phyloP scores from a whole-genome alignment of 2,888 invertebrate genomes.

The Chalcosyrphus nemorum region DNA sequence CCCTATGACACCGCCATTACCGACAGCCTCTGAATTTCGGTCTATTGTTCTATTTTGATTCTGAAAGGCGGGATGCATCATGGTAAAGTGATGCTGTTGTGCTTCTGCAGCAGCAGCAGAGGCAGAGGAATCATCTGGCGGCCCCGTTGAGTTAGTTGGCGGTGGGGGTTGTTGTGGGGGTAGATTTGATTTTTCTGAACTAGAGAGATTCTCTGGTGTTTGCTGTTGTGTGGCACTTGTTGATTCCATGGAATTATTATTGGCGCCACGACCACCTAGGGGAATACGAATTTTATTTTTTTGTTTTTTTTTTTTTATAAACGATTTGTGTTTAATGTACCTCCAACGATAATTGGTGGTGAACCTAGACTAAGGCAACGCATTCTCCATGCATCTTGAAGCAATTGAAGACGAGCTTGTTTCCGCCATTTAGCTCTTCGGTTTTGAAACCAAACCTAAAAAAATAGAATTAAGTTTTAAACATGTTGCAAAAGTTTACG shows the following conservation, averaged over 20 bases:
- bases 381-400: constrained; percentile 96
- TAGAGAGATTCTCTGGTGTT: constrained; percentile 79
- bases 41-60: constrained; percentile 75
- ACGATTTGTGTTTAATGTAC: constrained; percentile 64
- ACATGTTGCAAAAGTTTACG: no score
- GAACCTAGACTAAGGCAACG: constrained; percentile 89
- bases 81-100: constrained; percentile 77
- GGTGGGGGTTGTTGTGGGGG: constrained; percentile 68
- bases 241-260: constrained; percentile 68
- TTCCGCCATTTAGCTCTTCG: constrained; percentile 95
- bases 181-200: constrained; percentile 74
- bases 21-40: constrained; percentile 61
- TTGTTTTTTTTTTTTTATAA: constrained; percentile 2
- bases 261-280: constrained; percentile 72
- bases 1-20: constrained; percentile 58
- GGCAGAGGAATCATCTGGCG: constrained; percentile 37
- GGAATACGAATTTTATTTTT: not conserved
- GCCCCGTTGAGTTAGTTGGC: constrained; percentile 64
- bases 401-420: constrained; percentile 91
- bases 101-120: constrained; percentile 42
- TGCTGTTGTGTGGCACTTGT: constrained; percentile 74
- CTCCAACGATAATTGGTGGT: constrained; percentile 84
- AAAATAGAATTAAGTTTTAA: no score
- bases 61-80: constrained; percentile 82
- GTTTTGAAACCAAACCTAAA: constrained; percentile 95